Evolutionary conservation across 2,797 vertebrate species (phyloP).

Genomic region (Coendou prehensilis): DNA sequence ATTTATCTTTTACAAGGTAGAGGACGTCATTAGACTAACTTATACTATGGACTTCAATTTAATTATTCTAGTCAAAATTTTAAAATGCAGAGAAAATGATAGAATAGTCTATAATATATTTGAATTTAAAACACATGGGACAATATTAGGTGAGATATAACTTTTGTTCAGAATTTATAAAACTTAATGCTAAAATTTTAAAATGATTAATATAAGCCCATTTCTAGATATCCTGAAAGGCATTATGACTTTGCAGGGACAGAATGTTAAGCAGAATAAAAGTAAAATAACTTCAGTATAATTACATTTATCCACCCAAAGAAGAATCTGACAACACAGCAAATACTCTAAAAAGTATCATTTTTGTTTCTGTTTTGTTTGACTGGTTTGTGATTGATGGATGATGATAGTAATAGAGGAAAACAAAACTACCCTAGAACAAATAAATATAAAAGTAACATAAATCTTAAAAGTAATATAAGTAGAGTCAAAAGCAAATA

Average conservation of each 20-base stretch:
- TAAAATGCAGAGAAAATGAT: neutral
- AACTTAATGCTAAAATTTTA: neutral
- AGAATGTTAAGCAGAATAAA: conserved; percentile 27
- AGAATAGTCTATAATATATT: neutral
- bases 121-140: neutral
- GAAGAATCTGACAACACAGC: neutral
- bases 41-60: neutral
- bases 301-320: neutral
- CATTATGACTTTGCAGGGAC: neutral
- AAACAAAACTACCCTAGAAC: neutral
- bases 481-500: neutral
- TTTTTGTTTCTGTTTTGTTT: neutral
- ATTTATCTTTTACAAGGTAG: neutral
- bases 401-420: neutral
- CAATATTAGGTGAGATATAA: neutral
- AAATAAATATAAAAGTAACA: neutral
- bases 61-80: neutral
- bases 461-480: neutral
- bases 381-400: neutral
- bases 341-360: neutral
- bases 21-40: neutral
- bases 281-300: neutral
- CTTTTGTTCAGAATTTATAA: conserved; percentile 4
- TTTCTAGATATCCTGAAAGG: neutral
- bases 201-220: neutral